Conservation (phyloP, 2,797 vertebrate genomes). For the Loriculus beryllinus region DNA sequence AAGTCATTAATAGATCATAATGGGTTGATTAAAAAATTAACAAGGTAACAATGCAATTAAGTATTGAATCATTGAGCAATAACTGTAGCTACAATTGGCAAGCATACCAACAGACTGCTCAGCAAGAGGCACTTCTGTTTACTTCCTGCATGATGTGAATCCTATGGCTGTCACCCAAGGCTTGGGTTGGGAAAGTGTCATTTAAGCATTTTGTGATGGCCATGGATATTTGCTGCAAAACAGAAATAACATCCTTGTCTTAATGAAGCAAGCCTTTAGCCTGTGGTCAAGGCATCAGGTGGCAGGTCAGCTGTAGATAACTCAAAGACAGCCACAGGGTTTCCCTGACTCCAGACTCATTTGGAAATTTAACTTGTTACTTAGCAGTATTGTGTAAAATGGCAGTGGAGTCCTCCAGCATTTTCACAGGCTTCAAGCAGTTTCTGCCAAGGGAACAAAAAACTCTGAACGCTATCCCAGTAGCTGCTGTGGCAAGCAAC, state of each 20-base stretch:
- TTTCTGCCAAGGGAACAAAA: background rate
- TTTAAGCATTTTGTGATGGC: background rate
- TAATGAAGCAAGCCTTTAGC: background rate
- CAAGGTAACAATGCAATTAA: slow-evolving; percentile 20
- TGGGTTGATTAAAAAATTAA: slow-evolving; percentile 38
- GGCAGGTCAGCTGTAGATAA: background rate
- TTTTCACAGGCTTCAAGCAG: background rate
- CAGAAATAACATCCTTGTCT: background rate
- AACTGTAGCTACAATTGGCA: background rate
- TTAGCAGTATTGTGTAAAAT: background rate
- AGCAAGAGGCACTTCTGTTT: background rate
- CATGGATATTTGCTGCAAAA: background rate
- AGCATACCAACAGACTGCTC: background rate
- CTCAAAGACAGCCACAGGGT: background rate
- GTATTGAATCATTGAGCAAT: background rate
- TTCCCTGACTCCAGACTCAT: background rate
- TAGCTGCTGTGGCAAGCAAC: background rate
- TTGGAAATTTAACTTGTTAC: background rate
- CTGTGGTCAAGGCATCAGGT: background rate
- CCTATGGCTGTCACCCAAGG: background rate
- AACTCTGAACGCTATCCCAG: background rate
- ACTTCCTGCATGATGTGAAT: fast-evolving
- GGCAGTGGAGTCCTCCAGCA: fast-evolving
- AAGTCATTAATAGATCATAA: slow-evolving; percentile 36
- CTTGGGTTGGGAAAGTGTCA: background rate